These are phyloP conservation scores for Cephalotes varians DNA, from an alignment of 2,888 invertebrate species.

Conservation along the genomic window DNA sequence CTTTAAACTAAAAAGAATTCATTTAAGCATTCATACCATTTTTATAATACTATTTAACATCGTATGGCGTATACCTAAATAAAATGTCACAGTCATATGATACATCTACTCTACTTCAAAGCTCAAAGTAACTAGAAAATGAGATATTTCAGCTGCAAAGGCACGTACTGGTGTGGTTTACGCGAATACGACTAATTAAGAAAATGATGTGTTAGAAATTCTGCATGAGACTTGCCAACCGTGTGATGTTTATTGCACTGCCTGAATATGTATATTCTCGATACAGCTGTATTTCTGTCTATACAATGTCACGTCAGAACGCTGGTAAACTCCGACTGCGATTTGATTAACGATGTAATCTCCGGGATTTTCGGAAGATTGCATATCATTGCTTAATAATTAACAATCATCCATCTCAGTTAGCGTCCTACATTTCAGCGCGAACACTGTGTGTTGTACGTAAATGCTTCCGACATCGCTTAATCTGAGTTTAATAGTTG, in stretches of 20 bases:
- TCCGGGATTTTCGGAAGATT: background rate
- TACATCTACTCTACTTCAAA: background rate
- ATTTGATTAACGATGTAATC: conserved; percentile 45
- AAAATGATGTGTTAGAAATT: conserved; percentile 59
- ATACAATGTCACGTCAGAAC: conserved; percentile 4
- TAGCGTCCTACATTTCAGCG: conserved; percentile 4
- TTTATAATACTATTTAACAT: background rate
- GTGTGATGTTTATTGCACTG: conserved; percentile 39
- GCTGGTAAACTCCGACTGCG: conserved; percentile 12
- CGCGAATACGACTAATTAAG: conserved; percentile 64
- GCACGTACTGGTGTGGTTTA: conserved; percentile 34
- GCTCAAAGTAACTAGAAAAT: background rate
- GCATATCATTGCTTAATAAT: conserved; percentile 28
- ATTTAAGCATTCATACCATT: background rate
- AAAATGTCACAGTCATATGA: background rate
- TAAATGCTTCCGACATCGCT: conserved; percentile 34
- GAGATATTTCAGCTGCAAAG: background rate
- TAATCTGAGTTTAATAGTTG: conserved; percentile 34
- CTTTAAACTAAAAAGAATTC: background rate
- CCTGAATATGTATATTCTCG: conserved; percentile 57
- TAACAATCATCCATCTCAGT: conserved; percentile 46
- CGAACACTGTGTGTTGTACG: background rate
- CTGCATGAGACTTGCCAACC: conserved; percentile 40
- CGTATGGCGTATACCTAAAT: background rate
- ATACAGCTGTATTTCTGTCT: conserved; percentile 19